Evolutionary conservation across 2,888 invertebrate species (phyloP), one percentile per base, ranked within the genome.

Genomic region (Lymantria dispar): DNA sequence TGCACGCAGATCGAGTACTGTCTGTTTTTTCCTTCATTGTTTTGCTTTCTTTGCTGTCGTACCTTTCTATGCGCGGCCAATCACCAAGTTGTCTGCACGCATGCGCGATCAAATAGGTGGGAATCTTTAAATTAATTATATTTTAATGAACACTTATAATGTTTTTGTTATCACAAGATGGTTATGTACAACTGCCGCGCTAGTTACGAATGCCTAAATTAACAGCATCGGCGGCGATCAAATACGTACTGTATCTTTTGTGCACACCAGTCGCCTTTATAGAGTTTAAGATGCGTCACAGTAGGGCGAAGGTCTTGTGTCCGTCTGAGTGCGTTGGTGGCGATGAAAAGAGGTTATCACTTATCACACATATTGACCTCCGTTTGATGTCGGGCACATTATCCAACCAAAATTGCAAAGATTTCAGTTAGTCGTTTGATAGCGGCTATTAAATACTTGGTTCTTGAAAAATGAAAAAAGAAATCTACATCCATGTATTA

Each of bases 151-250:
- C 77, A 79, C 78, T 70, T 62, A 66, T 38, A 29, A 14, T 68
- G 64, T 74, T 58, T 48, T 72, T 76, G 66, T 71, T 81, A 87
- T 87, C 68, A 77, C 83, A 83, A 68, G 63, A 69, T 70, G 52
- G 8, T 13, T 40, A 54, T 29, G 54, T 56, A 45, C 60, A 68
- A 58, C 60, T 52, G 56, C 64, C 72, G 68, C 70, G 68, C 67
- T 37, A 67, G 62, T 75, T 72, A 60, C 64, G 63, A 70, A 64
- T 67, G 61, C 68, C 68, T 81, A 76, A 73, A 76, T 79, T 81
- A 70, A 79, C 89, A 87, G 87, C 85, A 74, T 86, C 81, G 76
- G 63, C 83, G 81, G 81, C 81, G 86, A 83, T 79, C 81, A 78
- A 75, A 74, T 76, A 76, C 81, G 77, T 71, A 91, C 91, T 91